Evolutionary conservation across 2,888 invertebrate genomes (phyloP), one percentile per base, ranked within the genome.

Genomic region (Euspilapteryx auroguttella): DNA sequence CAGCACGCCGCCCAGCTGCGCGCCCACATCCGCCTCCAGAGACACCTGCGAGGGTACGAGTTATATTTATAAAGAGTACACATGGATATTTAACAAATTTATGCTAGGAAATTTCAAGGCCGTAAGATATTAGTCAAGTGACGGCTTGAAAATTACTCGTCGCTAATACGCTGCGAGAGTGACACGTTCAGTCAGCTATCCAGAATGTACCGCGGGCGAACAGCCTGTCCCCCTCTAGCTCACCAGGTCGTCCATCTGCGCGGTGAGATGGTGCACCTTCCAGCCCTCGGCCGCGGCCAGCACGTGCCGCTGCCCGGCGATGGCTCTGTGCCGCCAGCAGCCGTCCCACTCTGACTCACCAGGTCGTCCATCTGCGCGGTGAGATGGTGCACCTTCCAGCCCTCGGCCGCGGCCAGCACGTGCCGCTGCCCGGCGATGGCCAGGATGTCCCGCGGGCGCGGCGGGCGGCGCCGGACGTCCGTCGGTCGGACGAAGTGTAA

Each of bases 181-280:
- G n/a, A n/a, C n/a, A n/a, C n/a, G n/a, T n/a, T n/a, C n/a, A n/a
- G n/a, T n/a, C n/a, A n/a, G n/a, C n/a, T n/a, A n/a, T n/a, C n/a
- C n/a, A n/a, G n/a, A n/a, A n/a, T n/a, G n/a, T n/a, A n/a, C n/a
- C n/a, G n/a, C n/a, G n/a, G n/a, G n/a, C n/a, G n/a, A n/a, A n/a
- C n/a, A n/a, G n/a, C n/a, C n/a, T n/a, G n/a, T n/a, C n/a, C n/a
- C n/a, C n/a, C n/a, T n/a, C n/a, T n/a, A n/a, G 28, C 30, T 56
- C 69, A 93, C 94, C 80, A 95, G 71, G 58, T 94, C 92, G 48
- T 94, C 92, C 86, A 96, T 89, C 76, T 95, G 94, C 24, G 92
- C 86, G 21, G 89, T 89, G 41, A 96, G 80, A 56, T 94, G 94
- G 71, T 90, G 86, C 34, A 96, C 82, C 71, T 95, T 96, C 96